These are phyloP conservation scores for Stichopus chloronotus DNA, from an alignment of 35 echinoderm and acorn worm species.

Conservation along the genomic window DNA sequence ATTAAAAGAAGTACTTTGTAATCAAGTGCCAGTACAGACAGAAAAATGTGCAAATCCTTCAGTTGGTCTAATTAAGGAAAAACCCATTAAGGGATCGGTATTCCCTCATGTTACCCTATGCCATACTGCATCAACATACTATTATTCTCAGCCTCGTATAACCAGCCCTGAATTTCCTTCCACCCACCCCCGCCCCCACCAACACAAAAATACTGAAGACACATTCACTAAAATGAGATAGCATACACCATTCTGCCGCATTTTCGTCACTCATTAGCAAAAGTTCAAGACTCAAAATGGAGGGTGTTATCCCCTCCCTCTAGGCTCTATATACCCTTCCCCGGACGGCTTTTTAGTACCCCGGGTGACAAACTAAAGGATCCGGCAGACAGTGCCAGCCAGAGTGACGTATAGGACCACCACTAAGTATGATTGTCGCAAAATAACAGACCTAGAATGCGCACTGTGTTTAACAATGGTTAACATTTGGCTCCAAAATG, in stretches of 20 bases:
- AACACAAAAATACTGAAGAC: not conserved
- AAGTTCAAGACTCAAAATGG: not conserved
- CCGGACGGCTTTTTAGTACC: too few relatives aligned
- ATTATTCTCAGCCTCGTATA: not conserved
- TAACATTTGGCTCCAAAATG: slow-evolving; percentile 3
- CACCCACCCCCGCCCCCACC: not conserved
- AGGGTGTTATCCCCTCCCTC: not conserved
- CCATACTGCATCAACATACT: not conserved
- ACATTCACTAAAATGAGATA: not conserved
- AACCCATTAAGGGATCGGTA: too few relatives aligned
- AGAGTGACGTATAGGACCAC: not conserved
- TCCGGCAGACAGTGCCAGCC: too few relatives aligned
- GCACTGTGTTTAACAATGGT: not conserved
- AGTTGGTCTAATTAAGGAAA: too few relatives aligned
- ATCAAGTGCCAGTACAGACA: too few relatives aligned
- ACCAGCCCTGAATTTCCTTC: not conserved
- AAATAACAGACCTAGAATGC: not conserved
- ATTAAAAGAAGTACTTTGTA: too few relatives aligned
- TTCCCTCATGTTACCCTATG: not conserved
- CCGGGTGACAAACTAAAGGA: too few relatives aligned
- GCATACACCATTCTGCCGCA: not conserved
- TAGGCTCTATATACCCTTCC: not conserved
- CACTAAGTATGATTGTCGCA: not conserved
- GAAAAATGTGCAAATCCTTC: too few relatives aligned
- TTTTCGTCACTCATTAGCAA: not conserved